phyloP scores from a whole-genome alignment of 2,113 vertebrate species.

The Numida meleagris region DNA sequence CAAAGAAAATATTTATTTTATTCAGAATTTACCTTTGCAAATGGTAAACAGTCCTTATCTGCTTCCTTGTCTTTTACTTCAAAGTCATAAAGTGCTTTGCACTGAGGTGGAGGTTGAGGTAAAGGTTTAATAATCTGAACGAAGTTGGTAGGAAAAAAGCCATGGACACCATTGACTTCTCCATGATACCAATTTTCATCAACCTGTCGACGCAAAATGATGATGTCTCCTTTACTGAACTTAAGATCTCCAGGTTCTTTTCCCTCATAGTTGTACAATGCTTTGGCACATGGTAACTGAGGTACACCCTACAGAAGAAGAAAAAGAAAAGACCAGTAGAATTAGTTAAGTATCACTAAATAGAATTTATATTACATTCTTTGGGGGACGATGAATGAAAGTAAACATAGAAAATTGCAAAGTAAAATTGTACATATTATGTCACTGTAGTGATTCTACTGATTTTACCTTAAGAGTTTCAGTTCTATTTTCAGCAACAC shows the following conservation, averaged over 20 bases:
- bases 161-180: conserved; percentile 93
- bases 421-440: background rate
- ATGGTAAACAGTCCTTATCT: conserved; percentile 98
- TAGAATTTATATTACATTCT: background rate
- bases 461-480: background rate
- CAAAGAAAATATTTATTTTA: background rate
- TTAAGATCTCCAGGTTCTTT: conserved; percentile 98
- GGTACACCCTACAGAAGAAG: conserved; percentile 83
- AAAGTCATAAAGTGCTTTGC: conserved; percentile 99
- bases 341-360: background rate
- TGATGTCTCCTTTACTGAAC: conserved; percentile 96
- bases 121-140: conserved; percentile 98
- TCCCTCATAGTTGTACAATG: conserved; percentile 97
- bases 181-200: conserved; percentile 99
- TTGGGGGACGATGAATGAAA: background rate
- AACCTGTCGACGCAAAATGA: conserved; percentile 96
- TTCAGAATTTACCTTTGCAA: conserved; percentile 88
- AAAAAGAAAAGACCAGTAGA: background rate
- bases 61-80: conserved; percentile 99
- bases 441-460: background rate
- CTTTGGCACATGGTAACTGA: conserved; percentile 98
- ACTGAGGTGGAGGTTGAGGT: conserved; percentile 97
- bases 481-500: background rate
- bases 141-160: conserved; percentile 98
- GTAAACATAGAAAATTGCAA: background rate